A percentile compares a stretch with the other conserved stretches of the same genome.
These are phyloP conservation scores for Stenopsyche tienmushanensis DNA, from an alignment of 1,140 invertebrate genomes.

Conservation along the genomic window DNA sequence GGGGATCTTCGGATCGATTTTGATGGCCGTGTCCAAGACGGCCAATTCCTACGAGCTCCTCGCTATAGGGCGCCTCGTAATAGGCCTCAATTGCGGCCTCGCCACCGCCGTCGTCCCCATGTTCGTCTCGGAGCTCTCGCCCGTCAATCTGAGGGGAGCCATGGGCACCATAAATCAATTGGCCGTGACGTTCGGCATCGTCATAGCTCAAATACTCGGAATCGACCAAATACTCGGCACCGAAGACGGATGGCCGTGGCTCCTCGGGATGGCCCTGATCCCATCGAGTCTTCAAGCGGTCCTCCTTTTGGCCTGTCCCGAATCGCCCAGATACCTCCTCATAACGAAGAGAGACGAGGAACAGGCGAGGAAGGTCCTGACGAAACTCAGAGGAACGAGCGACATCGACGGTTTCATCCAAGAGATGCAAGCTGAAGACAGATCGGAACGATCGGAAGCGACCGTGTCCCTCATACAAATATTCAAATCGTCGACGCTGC, in stretches of 20 bases:
- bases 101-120: constrained; percentile 88
- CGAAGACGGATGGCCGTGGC: constrained; percentile 79
- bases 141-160: constrained; percentile 80
- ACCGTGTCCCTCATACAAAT: constrained; percentile 80
- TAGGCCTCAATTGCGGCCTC: constrained; percentile 63
- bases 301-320: constrained; percentile 83
- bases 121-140: constrained; percentile 92
- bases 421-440: constrained; percentile 84
- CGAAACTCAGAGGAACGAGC: constrained; percentile 46
- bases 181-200: constrained; percentile 82
- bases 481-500: constrained; percentile 72
- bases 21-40: constrained; percentile 52
- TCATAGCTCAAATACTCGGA: constrained; percentile 83
- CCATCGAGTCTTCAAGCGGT: constrained; percentile 80
- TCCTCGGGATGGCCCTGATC: constrained; percentile 78
- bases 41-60: constrained; percentile 52
- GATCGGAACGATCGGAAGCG: constrained; percentile 77
- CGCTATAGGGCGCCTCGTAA: constrained; percentile 53
- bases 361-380: constrained; percentile 66
- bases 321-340: constrained; percentile 77
- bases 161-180: constrained; percentile 88
- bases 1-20: constrained; percentile 48
- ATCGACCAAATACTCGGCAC: constrained; percentile 83
- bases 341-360: constrained; percentile 84
- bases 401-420: constrained; percentile 85